A percentile compares a stretch with the other conserved stretches of the same genome.
phyloP scores from a whole-genome alignment of 2,113 vertebrate genomes.

The Kryptolebias marmoratus region DNA sequence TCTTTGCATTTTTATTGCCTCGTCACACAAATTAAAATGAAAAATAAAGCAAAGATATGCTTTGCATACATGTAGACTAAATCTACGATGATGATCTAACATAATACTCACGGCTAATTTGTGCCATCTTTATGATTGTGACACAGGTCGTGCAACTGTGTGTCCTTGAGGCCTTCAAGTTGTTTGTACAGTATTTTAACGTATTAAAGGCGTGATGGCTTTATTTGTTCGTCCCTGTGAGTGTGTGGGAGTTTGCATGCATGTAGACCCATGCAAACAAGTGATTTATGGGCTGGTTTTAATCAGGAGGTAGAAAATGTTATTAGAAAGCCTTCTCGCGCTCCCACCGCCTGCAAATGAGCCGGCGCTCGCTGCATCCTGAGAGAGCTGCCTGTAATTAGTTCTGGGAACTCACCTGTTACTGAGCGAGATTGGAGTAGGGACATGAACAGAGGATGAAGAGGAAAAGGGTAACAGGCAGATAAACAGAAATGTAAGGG shows the following conservation, averaged over 20 bases:
- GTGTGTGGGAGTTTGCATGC: constrained; percentile 3
- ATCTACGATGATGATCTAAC: constrained; percentile 6
- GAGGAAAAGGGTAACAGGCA: constrained; percentile 40
- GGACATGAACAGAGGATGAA: constrained; percentile 13
- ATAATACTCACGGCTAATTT: constrained; percentile 38
- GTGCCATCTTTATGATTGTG: constrained; percentile 15
- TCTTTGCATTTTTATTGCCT: constrained; percentile 46
- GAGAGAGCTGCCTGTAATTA: constrained; percentile 74
- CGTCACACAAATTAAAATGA: constrained; percentile 30
- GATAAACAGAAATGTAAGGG: constrained; percentile 46
- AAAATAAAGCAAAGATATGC: constrained; percentile 13
- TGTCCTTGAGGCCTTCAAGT: constrained; percentile 28
- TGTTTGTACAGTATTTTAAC: constrained; percentile 37
- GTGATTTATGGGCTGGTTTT: constrained; percentile 77
- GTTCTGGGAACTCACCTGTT: constrained; percentile 76
- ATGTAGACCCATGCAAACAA: constrained; percentile 43
- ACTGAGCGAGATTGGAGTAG: constrained; percentile 36
- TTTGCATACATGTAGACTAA: constrained; percentile 13
- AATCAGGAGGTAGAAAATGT: constrained; percentile 73
- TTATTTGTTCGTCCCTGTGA: constrained; percentile 22
- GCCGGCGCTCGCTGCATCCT: constrained; percentile 61
- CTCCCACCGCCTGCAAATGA: constrained; percentile 68
- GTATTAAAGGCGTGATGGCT: constrained; percentile 49
- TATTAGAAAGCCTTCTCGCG: constrained; percentile 66
- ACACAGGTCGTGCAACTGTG: neutral